These are phyloP conservation scores for Rhea pennata DNA, from an alignment of 2,113 vertebrate species.

Conservation along the genomic window DNA sequence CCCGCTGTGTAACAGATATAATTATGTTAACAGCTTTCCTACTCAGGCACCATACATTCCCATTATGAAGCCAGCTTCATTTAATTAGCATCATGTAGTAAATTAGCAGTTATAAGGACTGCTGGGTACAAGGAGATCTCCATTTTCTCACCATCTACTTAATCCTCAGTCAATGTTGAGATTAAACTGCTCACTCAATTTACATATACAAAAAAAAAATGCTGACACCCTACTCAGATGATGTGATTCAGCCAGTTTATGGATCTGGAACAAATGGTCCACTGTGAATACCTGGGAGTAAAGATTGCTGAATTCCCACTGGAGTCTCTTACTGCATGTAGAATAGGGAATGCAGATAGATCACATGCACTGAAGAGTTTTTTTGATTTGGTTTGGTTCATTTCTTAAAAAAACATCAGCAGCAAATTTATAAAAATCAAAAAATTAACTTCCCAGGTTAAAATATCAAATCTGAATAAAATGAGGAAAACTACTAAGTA, in stretches of 20 bases:
- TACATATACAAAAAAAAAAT: slow-evolving; percentile 43
- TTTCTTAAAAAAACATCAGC: background rate
- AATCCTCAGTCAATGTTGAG: slow-evolving; percentile 77
- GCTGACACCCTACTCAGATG: background rate
- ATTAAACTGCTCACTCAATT: slow-evolving; percentile 56
- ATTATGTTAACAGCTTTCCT: slow-evolving; percentile 79
- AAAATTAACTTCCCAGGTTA: background rate
- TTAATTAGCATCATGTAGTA: slow-evolving; percentile 80
- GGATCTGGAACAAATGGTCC: slow-evolving; percentile 16
- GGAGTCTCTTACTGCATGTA: background rate
- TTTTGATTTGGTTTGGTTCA: background rate
- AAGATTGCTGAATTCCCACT: background rate
- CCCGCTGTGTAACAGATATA: slow-evolving; percentile 72
- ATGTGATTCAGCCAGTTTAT: slow-evolving; percentile 25
- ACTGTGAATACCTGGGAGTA: background rate
- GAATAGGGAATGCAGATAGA: background rate
- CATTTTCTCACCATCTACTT: slow-evolving; percentile 78
- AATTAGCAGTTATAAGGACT: slow-evolving; percentile 79
- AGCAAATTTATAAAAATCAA: background rate
- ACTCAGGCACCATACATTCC: slow-evolving; percentile 71
- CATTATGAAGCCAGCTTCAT: slow-evolving; percentile 75
- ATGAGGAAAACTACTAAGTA: background rate
- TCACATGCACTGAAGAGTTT: rapidly evolving
- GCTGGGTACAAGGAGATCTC: slow-evolving; percentile 70
- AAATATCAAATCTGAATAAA: background rate